phyloP scores from a whole-genome alignment of 37 sponge, comb jelly and placozoan species.

The Geodia barretti region DNA sequence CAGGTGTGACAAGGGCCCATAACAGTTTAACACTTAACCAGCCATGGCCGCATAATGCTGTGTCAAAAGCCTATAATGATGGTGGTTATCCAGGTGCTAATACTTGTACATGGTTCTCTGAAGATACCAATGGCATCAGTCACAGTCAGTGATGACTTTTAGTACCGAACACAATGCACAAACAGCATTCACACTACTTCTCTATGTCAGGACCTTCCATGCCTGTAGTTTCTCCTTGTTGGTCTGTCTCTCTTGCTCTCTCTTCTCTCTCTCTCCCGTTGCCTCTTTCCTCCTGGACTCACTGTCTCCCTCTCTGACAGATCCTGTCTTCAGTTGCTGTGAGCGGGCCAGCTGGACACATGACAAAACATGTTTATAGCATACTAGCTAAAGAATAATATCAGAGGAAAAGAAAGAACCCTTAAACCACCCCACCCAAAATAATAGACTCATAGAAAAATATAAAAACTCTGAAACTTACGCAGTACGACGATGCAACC shows the following conservation, averaged over 20 bases:
- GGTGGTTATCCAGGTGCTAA: neutral
- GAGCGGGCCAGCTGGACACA: neutral
- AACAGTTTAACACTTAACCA: no score
- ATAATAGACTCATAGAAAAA: no score
- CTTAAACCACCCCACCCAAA: no score
- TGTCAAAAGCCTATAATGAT: neutral
- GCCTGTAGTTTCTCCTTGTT: constrained; percentile 10
- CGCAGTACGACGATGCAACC: no score
- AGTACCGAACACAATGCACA: constrained; percentile 5
- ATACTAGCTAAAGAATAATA: no score
- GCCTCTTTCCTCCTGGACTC: neutral
- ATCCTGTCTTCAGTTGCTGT: neutral
- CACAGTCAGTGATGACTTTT: no score
- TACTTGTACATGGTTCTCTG: neutral
- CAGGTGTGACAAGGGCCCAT: no score
- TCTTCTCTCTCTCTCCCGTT: neutral
- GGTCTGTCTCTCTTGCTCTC: neutral
- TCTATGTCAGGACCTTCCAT: constrained; percentile 41
- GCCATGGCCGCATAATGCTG: no score
- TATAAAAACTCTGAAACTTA: no score
- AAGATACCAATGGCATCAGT: neutral
- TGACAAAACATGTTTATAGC: no score
- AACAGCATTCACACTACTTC: constrained; percentile 9
- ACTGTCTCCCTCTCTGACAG: neutral
- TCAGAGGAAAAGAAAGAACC: no score